Conservation (phyloP, 2,113 vertebrate genomes). For the Psittacus erithacus region DNA sequence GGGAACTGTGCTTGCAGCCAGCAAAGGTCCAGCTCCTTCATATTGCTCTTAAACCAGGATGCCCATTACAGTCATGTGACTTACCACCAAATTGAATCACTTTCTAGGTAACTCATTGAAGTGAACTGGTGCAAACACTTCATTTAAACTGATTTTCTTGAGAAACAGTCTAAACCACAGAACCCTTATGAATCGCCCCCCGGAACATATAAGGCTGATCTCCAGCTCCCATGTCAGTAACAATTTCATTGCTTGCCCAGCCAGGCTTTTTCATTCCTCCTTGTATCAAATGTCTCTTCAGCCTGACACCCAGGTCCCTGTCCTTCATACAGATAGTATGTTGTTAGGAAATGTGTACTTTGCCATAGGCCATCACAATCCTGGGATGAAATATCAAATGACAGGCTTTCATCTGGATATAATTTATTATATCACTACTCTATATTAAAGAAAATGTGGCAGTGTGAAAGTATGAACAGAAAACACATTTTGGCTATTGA, state of each 20-base stretch:
- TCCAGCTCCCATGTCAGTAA: background rate
- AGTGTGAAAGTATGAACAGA: slow-evolving; percentile 70
- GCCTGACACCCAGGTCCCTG: background rate
- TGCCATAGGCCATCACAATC: slow-evolving; percentile 6
- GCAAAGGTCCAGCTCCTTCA: background rate
- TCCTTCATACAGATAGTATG: background rate
- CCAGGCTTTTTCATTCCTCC: background rate
- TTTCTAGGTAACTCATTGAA: background rate
- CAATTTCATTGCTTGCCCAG: background rate
- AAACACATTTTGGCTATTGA: slow-evolving; percentile 55
- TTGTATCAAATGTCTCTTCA: background rate
- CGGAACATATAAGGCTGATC: background rate
- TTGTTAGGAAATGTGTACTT: slow-evolving; percentile 12
- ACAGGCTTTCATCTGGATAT: slow-evolving; percentile 72
- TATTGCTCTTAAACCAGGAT: background rate
- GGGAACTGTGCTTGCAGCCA: background rate
- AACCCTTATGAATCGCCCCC: background rate
- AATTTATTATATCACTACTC: slow-evolving; percentile 72
- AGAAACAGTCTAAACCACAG: background rate
- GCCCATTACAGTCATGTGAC: background rate
- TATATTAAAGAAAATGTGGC: slow-evolving; percentile 66
- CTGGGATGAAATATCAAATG: slow-evolving; percentile 52
- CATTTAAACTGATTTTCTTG: background rate
- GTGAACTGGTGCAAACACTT: accelerated
- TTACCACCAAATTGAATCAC: background rate